phyloP scores from a whole-genome alignment of 2,797 vertebrate species.

The Malurus splendens region DNA sequence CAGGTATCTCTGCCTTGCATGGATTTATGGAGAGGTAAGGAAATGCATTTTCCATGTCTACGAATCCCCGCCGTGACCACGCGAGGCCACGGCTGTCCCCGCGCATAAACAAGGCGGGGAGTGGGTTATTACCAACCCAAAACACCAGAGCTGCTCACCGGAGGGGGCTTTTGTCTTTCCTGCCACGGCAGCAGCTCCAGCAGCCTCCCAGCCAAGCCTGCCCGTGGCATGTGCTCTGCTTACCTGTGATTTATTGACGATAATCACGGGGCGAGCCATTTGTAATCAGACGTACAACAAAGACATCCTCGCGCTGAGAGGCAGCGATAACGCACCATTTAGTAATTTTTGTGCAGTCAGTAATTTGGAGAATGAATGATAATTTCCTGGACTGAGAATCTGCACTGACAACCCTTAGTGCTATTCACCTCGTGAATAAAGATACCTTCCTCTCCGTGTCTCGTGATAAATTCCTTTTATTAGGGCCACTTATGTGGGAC shows the following conservation, averaged over 20 bases:
- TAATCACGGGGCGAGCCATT: slow-evolving; percentile 75
- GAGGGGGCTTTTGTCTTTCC: slow-evolving; percentile 37
- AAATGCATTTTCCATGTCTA: background rate
- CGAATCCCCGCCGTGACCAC: background rate
- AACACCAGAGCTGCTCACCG: background rate
- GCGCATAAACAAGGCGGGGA: background rate
- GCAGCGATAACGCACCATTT: slow-evolving; percentile 79
- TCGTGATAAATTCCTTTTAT: slow-evolving; percentile 81
- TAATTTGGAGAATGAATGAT: slow-evolving; percentile 82
- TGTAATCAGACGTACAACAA: slow-evolving; percentile 76
- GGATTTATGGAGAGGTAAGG: slow-evolving; percentile 24
- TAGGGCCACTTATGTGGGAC: slow-evolving; percentile 73
- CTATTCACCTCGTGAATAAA: slow-evolving; percentile 74
- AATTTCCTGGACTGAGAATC: slow-evolving; percentile 74
- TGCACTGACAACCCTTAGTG: slow-evolving; percentile 68
- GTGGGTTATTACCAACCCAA: slow-evolving; percentile 9
- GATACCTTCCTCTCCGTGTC: slow-evolving; percentile 72
- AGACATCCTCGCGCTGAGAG: slow-evolving; percentile 74
- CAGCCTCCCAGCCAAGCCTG: slow-evolving; percentile 39
- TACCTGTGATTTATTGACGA: slow-evolving; percentile 79
- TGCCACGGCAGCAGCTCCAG: slow-evolving; percentile 13
- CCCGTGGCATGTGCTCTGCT: slow-evolving; percentile 38
- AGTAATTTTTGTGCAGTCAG: slow-evolving; percentile 76
- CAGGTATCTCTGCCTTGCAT: background rate
- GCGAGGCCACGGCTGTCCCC: background rate